Conservation (phyloP, 2,797 vertebrate genomes). For the Calcarius lapponicus region DNA sequence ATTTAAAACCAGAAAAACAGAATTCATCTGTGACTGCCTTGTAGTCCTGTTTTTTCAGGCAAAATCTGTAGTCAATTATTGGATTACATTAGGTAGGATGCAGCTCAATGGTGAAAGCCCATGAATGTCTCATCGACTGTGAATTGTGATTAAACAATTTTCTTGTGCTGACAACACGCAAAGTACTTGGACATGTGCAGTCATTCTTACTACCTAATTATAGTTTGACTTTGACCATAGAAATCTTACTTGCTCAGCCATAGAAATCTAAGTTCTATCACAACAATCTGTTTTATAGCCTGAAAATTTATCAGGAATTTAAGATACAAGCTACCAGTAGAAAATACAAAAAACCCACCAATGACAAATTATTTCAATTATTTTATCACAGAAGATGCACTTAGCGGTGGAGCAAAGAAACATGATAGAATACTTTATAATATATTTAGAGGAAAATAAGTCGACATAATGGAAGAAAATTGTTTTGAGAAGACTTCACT, state of each 20-base stretch:
- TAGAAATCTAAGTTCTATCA: not conserved
- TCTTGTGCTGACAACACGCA: not conserved
- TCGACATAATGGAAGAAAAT: not conserved
- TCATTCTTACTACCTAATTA: not conserved
- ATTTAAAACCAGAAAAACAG: not conserved
- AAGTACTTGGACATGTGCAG: not conserved
- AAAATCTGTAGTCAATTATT: not conserved
- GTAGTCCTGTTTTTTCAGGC: not conserved
- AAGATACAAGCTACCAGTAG: not conserved
- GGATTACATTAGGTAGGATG: not conserved
- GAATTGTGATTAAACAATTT: not conserved
- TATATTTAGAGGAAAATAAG: not conserved
- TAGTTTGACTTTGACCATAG: not conserved
- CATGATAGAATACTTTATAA: fast-evolving
- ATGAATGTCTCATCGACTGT: not conserved
- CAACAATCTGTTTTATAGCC: not conserved
- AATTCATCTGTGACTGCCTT: not conserved
- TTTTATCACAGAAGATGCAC: not conserved
- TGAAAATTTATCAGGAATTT: not conserved
- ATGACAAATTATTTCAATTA: not conserved
- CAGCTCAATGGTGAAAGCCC: not conserved
- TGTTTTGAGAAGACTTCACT: not conserved
- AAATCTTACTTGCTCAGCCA: not conserved
- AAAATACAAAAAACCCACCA: not conserved
- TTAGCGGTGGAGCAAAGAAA: not conserved